A percentile compares a stretch with the other conserved stretches of the same genome.
phyloP scores from a whole-genome alignment of 2,113 vertebrate genomes.

The Cyprinus carpio region DNA sequence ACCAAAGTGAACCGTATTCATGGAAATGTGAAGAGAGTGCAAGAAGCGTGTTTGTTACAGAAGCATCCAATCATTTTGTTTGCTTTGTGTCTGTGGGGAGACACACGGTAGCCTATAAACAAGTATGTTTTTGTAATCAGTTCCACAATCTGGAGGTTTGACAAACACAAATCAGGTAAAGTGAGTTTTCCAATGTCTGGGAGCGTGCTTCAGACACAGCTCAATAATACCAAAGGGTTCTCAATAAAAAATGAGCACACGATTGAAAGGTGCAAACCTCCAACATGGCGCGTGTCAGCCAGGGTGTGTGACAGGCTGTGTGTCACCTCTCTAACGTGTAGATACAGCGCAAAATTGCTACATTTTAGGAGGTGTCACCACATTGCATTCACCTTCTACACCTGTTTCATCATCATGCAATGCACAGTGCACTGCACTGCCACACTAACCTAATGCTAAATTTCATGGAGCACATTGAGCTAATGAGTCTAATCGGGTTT shows the following conservation, averaged over 20 bases:
- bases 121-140: conserved; percentile 8
- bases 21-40: neutral
- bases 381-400: neutral
- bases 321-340: neutral
- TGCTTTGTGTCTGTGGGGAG: neutral
- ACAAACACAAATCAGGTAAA: conserved; percentile 39
- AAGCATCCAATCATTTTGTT: conserved; percentile 3
- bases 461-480: too few relatives aligned
- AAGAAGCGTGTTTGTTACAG: conserved; percentile 3
- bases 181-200: conserved; percentile 47
- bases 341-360: neutral
- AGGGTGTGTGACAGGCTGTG: neutral
- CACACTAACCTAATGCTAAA: neutral
- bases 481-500: neutral
- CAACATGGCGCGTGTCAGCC: neutral
- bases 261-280: neutral
- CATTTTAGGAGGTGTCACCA: neutral
- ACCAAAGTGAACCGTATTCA: neutral
- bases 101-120: neutral
- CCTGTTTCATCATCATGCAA: neutral
- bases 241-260: conserved; percentile 6
- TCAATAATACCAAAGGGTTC: conserved; percentile 51
- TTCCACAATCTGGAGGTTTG: neutral
- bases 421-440: neutral
- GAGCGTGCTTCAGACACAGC: neutral